A percentile compares a stretch with the other conserved stretches of the same genome.
These are phyloP conservation scores for Anableps anableps DNA, from an alignment of 2,797 vertebrate species.

Conservation along the genomic window DNA sequence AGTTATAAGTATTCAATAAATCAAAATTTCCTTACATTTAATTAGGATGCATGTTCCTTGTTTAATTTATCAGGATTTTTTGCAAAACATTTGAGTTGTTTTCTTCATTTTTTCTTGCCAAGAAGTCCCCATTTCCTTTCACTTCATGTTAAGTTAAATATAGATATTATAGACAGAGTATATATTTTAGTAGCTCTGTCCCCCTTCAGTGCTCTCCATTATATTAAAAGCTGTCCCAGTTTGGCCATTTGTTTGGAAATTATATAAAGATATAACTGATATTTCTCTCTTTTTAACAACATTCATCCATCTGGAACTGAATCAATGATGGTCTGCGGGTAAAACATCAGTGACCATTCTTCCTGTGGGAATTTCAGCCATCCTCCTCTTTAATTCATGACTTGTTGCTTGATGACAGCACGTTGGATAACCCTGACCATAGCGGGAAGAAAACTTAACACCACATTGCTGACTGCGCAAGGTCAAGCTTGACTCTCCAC, in stretches of 20 bases:
- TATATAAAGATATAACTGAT: not conserved
- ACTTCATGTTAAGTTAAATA: too few species aligned
- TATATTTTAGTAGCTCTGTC: not conserved
- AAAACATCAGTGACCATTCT: not conserved
- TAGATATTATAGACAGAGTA: not conserved
- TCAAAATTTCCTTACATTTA: too few species aligned
- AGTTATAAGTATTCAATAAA: too few species aligned
- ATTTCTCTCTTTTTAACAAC: not conserved
- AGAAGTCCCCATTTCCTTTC: too few species aligned
- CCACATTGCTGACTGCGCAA: not conserved
- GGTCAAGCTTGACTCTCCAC: not conserved
- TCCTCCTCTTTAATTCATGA: not conserved
- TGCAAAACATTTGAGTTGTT: too few species aligned
- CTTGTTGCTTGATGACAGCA: not conserved
- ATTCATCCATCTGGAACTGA: not conserved
- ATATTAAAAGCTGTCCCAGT: not conserved
- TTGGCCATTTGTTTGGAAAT: not conserved
- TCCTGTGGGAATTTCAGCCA: not conserved
- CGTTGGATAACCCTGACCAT: conserved; percentile 1
- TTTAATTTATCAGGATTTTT: too few species aligned
- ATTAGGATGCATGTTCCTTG: too few species aligned
- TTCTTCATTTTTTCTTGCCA: too few species aligned
- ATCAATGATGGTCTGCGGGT: not conserved
- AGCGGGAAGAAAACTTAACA: not conserved
- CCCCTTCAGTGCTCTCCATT: not conserved